Evolutionary conservation across 1,140 invertebrate species (phyloP).

Genomic region (Solenopsis invicta): DNA sequence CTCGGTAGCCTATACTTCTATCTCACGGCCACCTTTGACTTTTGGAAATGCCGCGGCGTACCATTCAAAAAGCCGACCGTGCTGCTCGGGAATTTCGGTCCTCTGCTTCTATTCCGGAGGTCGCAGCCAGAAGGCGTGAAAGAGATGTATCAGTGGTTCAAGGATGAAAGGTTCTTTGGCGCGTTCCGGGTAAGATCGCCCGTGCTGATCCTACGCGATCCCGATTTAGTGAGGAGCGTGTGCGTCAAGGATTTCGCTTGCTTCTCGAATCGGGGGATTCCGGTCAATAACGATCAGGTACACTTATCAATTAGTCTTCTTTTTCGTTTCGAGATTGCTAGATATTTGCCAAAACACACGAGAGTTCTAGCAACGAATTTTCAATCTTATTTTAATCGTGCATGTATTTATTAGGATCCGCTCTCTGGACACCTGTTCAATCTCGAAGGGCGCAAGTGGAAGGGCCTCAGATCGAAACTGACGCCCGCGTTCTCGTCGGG

Average conservation of each 20-base stretch:
- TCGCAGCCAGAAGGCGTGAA: slow-evolving; percentile 79
- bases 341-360: neutral
- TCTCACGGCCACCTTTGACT: slow-evolving; percentile 84
- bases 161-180: slow-evolving; percentile 83
- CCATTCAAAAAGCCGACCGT: slow-evolving; percentile 83
- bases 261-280: slow-evolving; percentile 86
- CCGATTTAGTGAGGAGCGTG: slow-evolving; percentile 86
- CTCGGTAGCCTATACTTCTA: slow-evolving; percentile 79
- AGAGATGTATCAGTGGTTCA: slow-evolving; percentile 84
- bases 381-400: neutral
- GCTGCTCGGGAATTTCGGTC: slow-evolving; percentile 85
- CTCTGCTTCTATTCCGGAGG: slow-evolving; percentile 78
- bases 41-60: slow-evolving; percentile 85
- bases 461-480: slow-evolving; percentile 85
- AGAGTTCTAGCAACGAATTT: neutral
- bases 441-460: slow-evolving; percentile 86
- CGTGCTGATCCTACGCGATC: slow-evolving; percentile 86
- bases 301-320: neutral
- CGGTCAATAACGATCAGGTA: slow-evolving; percentile 77
- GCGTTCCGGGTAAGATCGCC: slow-evolving; percentile 86
- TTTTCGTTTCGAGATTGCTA: neutral
- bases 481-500: slow-evolving; percentile 87
- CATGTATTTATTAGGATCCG: slow-evolving; percentile 71
- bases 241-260: slow-evolving; percentile 87
- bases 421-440: slow-evolving; percentile 83